Evolutionary conservation across 2,113 vertebrate species (phyloP).

Genomic region (Ictalurus furcatus): DNA sequence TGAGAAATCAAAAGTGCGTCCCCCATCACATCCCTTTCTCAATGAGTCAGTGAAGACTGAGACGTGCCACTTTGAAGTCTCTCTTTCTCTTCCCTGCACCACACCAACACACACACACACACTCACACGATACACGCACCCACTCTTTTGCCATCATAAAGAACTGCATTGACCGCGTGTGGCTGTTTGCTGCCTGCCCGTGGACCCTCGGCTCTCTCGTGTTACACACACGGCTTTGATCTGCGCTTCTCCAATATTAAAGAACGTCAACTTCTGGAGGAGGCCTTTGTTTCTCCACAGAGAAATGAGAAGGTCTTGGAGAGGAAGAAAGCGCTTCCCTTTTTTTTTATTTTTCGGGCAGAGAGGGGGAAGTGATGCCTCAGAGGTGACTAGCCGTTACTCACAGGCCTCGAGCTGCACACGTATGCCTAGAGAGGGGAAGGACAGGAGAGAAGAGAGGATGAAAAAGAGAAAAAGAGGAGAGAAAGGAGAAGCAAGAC

Average conservation of each 20-base stretch:
- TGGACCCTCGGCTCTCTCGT: constrained; percentile 60
- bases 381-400: constrained; percentile 53
- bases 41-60: constrained; percentile 66
- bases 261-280: constrained; percentile 43
- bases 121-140: too few relatives aligned
- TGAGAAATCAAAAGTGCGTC: constrained; percentile 68
- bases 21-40: constrained; percentile 23
- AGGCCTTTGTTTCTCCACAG: constrained; percentile 39
- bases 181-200: constrained; percentile 48
- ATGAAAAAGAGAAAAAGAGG: constrained; percentile 33
- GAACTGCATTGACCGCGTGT: constrained; percentile 26
- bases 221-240: constrained; percentile 69
- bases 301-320: constrained; percentile 35
- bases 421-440: constrained; percentile 28
- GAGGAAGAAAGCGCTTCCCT: constrained; percentile 40
- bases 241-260: constrained; percentile 55
- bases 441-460: neutral
- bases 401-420: constrained; percentile 34
- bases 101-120: neutral
- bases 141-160: constrained; percentile 16
- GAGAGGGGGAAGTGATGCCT: constrained; percentile 44
- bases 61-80: constrained; percentile 63
- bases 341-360: constrained; percentile 25
- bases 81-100: constrained; percentile 16
- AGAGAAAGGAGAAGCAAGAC: constrained; percentile 30